phyloP scores from a whole-genome alignment of 2,797 vertebrate genomes.

The Sebastiscus tertius region DNA sequence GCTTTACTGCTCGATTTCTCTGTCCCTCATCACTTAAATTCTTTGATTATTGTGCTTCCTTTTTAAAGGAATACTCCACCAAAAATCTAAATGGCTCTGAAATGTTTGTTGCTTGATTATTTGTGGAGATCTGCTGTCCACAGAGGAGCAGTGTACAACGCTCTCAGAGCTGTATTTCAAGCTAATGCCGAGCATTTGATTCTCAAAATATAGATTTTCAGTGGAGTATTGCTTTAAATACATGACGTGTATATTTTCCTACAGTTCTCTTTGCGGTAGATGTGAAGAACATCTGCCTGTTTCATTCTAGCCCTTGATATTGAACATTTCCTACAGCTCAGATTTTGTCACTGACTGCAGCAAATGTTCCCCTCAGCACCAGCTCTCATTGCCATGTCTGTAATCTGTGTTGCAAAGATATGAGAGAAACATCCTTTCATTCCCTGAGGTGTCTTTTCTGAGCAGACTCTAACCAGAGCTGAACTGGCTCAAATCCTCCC shows the following conservation, averaged over 20 bases:
- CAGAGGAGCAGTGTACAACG: rapidly evolving
- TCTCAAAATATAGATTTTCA: neutral
- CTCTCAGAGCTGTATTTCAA: neutral
- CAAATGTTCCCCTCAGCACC: constrained; percentile 45
- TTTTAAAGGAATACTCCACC: neutral
- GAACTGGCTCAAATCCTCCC: constrained; percentile 51
- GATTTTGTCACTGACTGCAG: constrained; percentile 41
- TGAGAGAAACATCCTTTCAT: constrained; percentile 55
- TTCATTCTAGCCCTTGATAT: constrained; percentile 15
- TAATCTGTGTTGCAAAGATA: constrained; percentile 72
- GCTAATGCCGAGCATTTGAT: neutral
- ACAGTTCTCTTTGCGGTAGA: neutral
- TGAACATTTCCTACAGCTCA: constrained; percentile 30
- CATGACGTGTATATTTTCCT: constrained; percentile 12
- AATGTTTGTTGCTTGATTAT: neutral
- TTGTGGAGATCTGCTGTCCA: neutral
- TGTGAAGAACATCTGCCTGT: constrained; percentile 15
- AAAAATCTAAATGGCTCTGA: neutral
- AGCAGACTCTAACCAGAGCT: constrained; percentile 53
- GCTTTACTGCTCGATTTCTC: no score
- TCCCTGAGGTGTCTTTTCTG: constrained; percentile 56
- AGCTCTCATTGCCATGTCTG: constrained; percentile 60
- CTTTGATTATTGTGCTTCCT: neutral
- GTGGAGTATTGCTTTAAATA: neutral
- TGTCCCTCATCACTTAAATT: no score